These are phyloP conservation scores for Gymnogyps californianus DNA, from an alignment of 2,113 vertebrate species.

Conservation along the genomic window DNA sequence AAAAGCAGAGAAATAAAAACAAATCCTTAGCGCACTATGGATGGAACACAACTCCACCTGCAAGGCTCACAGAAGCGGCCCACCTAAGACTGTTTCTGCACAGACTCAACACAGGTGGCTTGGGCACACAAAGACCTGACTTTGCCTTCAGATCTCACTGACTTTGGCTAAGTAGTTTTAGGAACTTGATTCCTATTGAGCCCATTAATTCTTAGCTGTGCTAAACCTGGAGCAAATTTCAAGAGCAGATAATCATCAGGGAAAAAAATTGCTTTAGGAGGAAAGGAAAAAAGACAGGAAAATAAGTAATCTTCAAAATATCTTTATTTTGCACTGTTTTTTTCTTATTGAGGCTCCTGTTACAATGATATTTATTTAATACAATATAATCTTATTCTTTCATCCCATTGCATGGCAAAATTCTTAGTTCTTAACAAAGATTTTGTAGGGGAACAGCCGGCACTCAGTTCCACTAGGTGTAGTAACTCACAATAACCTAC, in stretches of 20 bases:
- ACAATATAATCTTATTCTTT: neutral
- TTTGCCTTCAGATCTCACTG: neutral
- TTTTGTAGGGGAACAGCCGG: neutral
- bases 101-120: neutral
- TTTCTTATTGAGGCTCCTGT: neutral
- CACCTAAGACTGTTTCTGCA: neutral
- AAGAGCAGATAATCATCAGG: neutral
- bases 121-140: neutral
- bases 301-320: neutral
- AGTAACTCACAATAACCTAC: neutral
- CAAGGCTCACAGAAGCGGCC: neutral
- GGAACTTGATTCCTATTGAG: neutral
- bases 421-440: neutral
- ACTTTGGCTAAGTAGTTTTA: neutral
- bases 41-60: neutral
- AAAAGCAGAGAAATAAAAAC: neutral
- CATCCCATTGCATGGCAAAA: neutral
- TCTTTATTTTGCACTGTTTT: neutral
- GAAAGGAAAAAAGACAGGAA: neutral
- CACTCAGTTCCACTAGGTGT: neutral
- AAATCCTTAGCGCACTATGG: accelerated
- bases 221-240: neutral
- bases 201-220: neutral
- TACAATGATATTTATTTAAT: neutral
- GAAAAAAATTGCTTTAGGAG: neutral